Conservation (phyloP, 2,113 vertebrate species). For the Naja naja region DNA sequence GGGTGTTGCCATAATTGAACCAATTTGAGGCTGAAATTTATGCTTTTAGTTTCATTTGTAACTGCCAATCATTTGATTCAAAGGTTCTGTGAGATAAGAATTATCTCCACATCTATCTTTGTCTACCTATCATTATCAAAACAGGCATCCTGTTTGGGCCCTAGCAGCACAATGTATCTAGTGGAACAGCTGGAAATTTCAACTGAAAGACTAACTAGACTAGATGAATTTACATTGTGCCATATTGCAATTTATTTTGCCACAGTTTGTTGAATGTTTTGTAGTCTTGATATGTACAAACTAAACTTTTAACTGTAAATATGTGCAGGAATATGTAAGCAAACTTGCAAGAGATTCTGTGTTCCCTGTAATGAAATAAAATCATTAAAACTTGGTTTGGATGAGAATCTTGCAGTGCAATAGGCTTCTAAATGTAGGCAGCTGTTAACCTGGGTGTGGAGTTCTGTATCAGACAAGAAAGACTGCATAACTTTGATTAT, state of each 20-base stretch:
- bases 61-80: neutral
- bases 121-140: neutral
- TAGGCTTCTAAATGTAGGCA: neutral
- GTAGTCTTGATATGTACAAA: neutral
- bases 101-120: neutral
- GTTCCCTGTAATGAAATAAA: neutral
- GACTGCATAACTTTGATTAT: slow-evolving; percentile 53
- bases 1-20: neutral
- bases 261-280: neutral
- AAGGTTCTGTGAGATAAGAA: neutral
- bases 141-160: neutral
- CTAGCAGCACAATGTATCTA: neutral
- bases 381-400: slow-evolving; percentile 8
- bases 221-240: neutral
- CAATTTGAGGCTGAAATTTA: neutral
- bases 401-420: slow-evolving; percentile 9
- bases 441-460: slow-evolving; percentile 43
- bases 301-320: neutral
- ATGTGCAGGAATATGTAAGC: neutral
- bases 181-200: neutral
- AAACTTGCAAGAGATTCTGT: neutral
- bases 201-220: neutral
- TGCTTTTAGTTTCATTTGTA: neutral
- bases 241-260: neutral
- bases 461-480: slow-evolving; percentile 47